Base-by-base conservation (phyloP, 2,888 invertebrate genomes). In the Drosophila greeni region DNA sequence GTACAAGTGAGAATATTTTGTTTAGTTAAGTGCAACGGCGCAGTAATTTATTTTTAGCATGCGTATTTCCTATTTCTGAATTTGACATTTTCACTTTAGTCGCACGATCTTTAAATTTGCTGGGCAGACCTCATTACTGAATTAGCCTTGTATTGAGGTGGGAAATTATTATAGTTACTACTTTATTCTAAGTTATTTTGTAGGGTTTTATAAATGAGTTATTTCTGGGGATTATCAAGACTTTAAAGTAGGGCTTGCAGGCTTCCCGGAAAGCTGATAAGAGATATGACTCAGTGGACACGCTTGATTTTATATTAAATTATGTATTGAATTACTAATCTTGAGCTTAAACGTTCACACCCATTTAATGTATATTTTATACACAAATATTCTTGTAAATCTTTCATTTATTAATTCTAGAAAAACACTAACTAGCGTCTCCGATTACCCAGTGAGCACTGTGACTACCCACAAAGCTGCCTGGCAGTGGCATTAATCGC, bases 41-140 rank as follows among this genome's bases (percentile, higher is more conserved):
- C 11, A 31, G 9, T 31, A 31, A 5, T 39, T 24, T 69, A 69
- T 65, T 48, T 69, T 52, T 65, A 57, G 58, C 20, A 26, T 40
- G 37, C 52, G 37, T 20, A 36, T 59, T 26, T 56, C 56, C 66
- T 69, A 69, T 65, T 71, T 69, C 52, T 53, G 80, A 66, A 80
- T 62, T 77, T 80, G 79, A 84, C 79, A 80, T 80, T 80, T 84
- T 37, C 47, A 40, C 42, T 24, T 24, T 18, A 23, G 42, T 14
- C 20, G 20, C 60, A 60, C n/a, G 39, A 29, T 39, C 48, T 39
- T 37, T 36, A 24, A 37, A 24, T 68, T 37, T n/a, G n/a, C n/a
- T n/a, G n/a, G n/a, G n/a, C n/a, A 53, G 70, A 70, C 70, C 66
- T 39, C 47, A 60, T 48, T 66, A 31, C 18, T 47, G 2, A 20